Conservation (phyloP, 2,888 invertebrate genomes). For the Tigriopus californicus region DNA sequence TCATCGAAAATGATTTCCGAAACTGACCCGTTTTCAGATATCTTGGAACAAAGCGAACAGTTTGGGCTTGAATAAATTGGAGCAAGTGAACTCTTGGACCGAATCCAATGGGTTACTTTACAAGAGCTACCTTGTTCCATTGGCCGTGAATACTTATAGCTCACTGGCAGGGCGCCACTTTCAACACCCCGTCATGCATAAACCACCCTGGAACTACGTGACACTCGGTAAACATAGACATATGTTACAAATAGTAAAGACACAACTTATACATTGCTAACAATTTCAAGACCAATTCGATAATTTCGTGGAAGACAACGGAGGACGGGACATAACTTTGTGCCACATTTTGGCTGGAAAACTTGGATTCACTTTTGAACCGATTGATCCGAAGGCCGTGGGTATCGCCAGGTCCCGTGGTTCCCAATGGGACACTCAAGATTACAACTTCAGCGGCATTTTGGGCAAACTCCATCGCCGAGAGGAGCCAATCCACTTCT, state of each 20-base stretch:
- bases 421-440: background rate
- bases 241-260: background rate
- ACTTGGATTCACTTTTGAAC: background rate
- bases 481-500: background rate
- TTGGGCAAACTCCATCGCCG: background rate
- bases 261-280: no score
- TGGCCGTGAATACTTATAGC: background rate
- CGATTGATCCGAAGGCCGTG: background rate
- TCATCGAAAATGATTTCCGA: no score
- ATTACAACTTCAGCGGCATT: background rate
- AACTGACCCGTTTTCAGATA: background rate
- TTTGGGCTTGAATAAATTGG: background rate
- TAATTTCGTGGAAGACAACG: constrained; percentile 3
- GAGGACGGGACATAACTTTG: constrained; percentile 1
- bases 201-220: constrained; percentile 8
- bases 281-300: background rate
- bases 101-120: background rate
- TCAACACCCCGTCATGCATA: constrained; percentile 4
- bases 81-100: background rate
- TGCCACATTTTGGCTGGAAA: background rate
- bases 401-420: background rate
- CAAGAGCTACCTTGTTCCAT: background rate
- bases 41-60: background rate
- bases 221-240: background rate
- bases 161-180: background rate